These are phyloP conservation scores for Melanargia galathea DNA, from an alignment of 2,888 invertebrate genomes.

Conservation along the genomic window DNA sequence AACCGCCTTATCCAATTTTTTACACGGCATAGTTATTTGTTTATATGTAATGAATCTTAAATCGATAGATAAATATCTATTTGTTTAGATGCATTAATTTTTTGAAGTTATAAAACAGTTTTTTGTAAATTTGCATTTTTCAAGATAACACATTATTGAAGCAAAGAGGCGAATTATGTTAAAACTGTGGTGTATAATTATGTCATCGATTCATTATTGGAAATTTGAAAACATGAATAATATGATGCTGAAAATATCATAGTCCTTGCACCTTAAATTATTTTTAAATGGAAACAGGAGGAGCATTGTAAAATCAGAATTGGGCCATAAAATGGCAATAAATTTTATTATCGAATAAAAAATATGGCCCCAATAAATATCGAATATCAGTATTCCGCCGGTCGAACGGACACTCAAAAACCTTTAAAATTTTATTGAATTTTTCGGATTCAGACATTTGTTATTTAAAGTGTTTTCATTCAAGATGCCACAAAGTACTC, in stretches of 20 bases:
- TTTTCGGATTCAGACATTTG: constrained; percentile 26
- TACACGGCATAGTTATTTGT: no score
- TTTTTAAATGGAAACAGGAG: constrained; percentile 16
- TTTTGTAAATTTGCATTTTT: no score
- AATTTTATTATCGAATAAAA: constrained; percentile 32
- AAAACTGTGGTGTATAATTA: no score
- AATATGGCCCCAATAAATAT: constrained; percentile 31
- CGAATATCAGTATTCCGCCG: constrained; percentile 26
- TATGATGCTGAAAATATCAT: neutral
- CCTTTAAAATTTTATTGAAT: constrained; percentile 23
- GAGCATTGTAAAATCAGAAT: constrained; percentile 25
- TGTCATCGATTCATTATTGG: no score
- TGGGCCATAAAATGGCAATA: constrained; percentile 24
- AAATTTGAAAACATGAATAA: neutral
- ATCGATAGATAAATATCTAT: no score
- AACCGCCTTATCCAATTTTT: no score
- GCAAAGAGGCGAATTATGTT: no score
- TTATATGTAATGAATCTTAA: no score
- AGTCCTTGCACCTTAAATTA: neutral
- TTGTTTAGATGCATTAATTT: no score
- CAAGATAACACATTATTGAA: no score
- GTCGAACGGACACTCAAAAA: constrained; percentile 35
- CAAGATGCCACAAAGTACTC: neutral
- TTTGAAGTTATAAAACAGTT: no score
- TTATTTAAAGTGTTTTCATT: neutral